Evolutionary conservation across 1,140 invertebrate species (phyloP).

Genomic region (Eupristina koningsbergeri): DNA sequence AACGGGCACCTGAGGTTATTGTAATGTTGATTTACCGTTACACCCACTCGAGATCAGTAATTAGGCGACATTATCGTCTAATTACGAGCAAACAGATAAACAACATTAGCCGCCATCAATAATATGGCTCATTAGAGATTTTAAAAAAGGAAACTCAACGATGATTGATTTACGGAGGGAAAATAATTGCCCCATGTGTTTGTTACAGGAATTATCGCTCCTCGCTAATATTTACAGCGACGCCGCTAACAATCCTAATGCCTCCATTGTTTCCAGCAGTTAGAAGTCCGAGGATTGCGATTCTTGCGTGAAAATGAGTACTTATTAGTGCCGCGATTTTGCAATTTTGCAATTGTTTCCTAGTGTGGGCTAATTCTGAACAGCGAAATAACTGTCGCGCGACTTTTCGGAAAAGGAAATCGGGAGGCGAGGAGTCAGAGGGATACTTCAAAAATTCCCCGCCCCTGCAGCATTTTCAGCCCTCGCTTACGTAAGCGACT

Average conservation of each 20-base stretch:
- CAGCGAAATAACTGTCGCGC: constrained; percentile 22
- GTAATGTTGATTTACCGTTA: not conserved
- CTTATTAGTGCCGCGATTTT: constrained; percentile 8
- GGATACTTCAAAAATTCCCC: too few species aligned
- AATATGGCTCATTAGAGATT: not conserved
- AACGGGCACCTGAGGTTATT: not conserved
- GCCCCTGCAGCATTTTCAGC: constrained; percentile 26
- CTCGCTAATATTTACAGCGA: not conserved
- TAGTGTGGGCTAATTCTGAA: constrained; percentile 6
- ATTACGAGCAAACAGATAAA: not conserved
- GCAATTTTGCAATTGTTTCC: constrained; percentile 23
- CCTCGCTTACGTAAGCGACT: not conserved
- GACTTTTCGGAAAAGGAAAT: not conserved
- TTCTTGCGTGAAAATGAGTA: not conserved
- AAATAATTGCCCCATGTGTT: not conserved
- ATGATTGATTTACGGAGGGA: constrained; percentile 1
- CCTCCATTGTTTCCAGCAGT: not conserved
- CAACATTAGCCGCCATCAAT: not conserved
- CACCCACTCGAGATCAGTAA: not conserved
- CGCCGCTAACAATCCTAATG: not conserved
- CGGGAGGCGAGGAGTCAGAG: not conserved
- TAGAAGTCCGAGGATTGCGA: not conserved
- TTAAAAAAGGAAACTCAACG: not conserved
- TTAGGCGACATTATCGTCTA: not conserved
- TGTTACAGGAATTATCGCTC: not conserved